A percentile compares a stretch with the other conserved stretches of the same genome.
Evolutionary conservation across 1,140 invertebrate genomes (phyloP).

Genomic region (Nomia melanderi): DNA sequence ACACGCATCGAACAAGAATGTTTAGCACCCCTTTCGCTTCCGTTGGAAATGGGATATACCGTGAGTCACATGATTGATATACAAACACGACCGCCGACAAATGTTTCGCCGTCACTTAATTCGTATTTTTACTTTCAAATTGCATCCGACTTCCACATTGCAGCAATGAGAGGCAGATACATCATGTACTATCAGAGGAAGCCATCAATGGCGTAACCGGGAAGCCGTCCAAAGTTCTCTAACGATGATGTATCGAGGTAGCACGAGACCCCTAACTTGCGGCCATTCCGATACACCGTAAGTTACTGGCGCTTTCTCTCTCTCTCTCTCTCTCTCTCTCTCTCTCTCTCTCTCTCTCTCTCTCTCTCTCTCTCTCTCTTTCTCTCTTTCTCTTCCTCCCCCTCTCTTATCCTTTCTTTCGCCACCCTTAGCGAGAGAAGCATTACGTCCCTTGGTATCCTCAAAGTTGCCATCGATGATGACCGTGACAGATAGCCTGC

Average conservation of each 20-base stretch:
- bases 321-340: conserved; percentile 33
- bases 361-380: not conserved
- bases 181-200: conserved; percentile 65
- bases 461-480: conserved; percentile 57
- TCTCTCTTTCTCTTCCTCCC: conserved; percentile 27
- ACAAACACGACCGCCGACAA: conserved; percentile 21
- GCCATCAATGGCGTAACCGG: conserved; percentile 63
- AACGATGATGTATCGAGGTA: conserved; percentile 69
- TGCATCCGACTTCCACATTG: conserved; percentile 49
- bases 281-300: conserved; percentile 63
- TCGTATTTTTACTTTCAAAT: conserved; percentile 61
- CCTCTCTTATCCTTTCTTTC: conserved; percentile 47
- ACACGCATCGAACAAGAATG: too few relatives aligned
- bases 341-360: conserved; percentile 28
- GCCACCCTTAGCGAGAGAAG: conserved; percentile 43
- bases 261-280: conserved; percentile 58
- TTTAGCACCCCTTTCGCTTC: too few relatives aligned
- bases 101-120: conserved; percentile 40
- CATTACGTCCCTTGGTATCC: conserved; percentile 54
- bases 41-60: not conserved
- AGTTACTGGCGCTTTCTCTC: conserved; percentile 53
- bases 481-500: conserved; percentile 65
- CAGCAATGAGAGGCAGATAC: conserved; percentile 60
- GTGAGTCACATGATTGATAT: conserved; percentile 33
- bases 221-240: conserved; percentile 67